Base-by-base conservation (phyloP, 2,797 vertebrate species). In the Acomys russatus region DNA sequence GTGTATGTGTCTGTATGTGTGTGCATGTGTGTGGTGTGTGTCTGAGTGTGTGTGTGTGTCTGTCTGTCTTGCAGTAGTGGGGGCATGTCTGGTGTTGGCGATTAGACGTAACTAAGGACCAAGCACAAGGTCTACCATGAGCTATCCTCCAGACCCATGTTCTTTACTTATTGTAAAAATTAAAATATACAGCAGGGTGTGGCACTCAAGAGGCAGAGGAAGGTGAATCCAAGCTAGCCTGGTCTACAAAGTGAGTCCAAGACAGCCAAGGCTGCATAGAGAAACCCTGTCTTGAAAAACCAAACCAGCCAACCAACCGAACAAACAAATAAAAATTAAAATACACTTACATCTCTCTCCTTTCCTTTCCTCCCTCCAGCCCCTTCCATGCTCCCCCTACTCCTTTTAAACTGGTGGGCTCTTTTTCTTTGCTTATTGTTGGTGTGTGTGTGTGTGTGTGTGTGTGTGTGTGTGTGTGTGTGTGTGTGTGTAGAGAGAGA, bases 101-200 rank as follows among this genome's bases (percentile, higher is more conserved):
- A 54, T 63, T 82, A 71, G 22, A 74, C 35, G 9, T 63, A 79
- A 14, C 3, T 9, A 68, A 54, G 63, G 64, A 54, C 6, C 15
- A 51, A 83, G 20, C 14, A 28, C 17, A 0, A 14, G 15, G 22
- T 51, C 28, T 83, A 18, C n/a, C 28, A 17, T 82, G 51, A 70
- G n/a, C n/a, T 70, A 38, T 8, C 20, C 25, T n/a, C 18, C 64
- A 91, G 64, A 18, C 25, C 59, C 80, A 84, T 18, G 4, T 82
- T 79, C 49, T 94, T 92, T 82, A 35, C 78, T 95, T 96, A 83
- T 84, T 84, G 49, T 66, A 49, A 84, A 84, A 84, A 84, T 66
- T 84, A 66, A 83, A 84, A 84, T 84, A 33, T 66, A 44, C 44
- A 44, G 44, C 44, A 44, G 44, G 44, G 44, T 3, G 44, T 44